Evolutionary conservation across 2,113 vertebrate species (phyloP).

Genomic region (Meriones unguiculatus): DNA sequence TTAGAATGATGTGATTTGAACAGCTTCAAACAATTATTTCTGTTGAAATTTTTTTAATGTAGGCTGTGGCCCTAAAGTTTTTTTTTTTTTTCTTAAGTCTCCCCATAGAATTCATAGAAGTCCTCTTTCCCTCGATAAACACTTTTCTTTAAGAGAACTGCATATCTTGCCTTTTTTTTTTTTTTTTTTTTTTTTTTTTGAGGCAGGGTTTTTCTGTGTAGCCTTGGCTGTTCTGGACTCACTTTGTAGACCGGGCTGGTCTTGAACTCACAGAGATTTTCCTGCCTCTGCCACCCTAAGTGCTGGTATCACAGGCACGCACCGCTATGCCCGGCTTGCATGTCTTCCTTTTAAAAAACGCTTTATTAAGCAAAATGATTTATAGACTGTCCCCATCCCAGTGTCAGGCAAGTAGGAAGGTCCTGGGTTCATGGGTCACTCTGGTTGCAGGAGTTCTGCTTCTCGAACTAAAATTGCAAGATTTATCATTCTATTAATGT

Average conservation of each 20-base stretch:
- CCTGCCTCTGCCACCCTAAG: no score
- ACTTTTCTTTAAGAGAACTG: not conserved
- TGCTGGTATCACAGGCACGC: no score
- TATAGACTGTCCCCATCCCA: constrained; percentile 21
- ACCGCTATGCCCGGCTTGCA: not conserved
- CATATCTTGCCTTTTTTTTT: no score
- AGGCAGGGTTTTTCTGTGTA: no score
- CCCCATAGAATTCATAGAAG: not conserved
- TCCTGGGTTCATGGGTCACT: constrained; percentile 70
- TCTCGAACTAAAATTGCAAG: constrained; percentile 73
- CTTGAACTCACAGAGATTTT: no score
- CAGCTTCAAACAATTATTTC: constrained; percentile 1
- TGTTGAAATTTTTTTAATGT: constrained; percentile 47
- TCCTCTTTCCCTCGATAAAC: not conserved
- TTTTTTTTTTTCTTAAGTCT: not conserved
- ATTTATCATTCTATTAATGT: constrained; percentile 81
- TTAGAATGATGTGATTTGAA: constrained; percentile 10
- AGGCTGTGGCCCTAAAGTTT: not conserved
- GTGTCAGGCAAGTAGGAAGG: constrained; percentile 23
- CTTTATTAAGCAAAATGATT: constrained; percentile 62
- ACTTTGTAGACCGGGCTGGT: no score
- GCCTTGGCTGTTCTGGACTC: no score
- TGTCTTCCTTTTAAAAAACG: constrained; percentile 50
- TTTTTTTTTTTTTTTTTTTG: no score
- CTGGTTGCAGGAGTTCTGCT: constrained; percentile 60